Evolutionary conservation across 2,113 vertebrate genomes (phyloP).

Genomic region (Nicator chloris): DNA sequence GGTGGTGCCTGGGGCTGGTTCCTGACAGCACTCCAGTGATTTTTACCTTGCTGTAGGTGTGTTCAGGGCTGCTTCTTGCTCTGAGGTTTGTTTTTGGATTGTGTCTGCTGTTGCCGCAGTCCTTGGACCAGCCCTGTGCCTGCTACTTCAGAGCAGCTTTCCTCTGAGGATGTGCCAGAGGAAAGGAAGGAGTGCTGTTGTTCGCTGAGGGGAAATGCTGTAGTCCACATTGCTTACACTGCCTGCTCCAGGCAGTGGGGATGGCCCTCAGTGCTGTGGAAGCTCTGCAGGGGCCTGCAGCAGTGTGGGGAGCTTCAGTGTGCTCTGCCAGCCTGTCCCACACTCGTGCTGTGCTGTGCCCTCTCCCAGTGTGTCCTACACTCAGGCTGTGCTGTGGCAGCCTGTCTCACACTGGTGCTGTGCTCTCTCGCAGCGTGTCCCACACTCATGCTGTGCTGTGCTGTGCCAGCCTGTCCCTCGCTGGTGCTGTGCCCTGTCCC

Average conservation of each 20-base stretch:
- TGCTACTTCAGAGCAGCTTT: not conserved
- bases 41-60: not conserved
- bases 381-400: not conserved
- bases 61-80: not conserved
- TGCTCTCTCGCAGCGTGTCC: no score
- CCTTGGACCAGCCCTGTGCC: no score
- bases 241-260: accelerated
- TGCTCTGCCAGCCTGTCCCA: accelerated
- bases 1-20: not conserved
- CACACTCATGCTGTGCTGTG: no score
- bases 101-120: accelerated
- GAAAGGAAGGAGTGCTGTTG: not conserved
- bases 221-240: accelerated
- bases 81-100: not conserved
- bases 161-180: no score
- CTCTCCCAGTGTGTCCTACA: accelerated
- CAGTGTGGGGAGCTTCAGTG: no score
- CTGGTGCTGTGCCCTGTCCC: accelerated
- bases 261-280: accelerated
- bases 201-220: accelerated
- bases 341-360: accelerated
- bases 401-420: not conserved
- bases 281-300: not conserved
- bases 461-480: accelerated
- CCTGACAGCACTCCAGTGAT: not conserved